These are phyloP conservation scores for Schizaphis graminum DNA, from an alignment of 2,888 invertebrate species.

Conservation along the genomic window DNA sequence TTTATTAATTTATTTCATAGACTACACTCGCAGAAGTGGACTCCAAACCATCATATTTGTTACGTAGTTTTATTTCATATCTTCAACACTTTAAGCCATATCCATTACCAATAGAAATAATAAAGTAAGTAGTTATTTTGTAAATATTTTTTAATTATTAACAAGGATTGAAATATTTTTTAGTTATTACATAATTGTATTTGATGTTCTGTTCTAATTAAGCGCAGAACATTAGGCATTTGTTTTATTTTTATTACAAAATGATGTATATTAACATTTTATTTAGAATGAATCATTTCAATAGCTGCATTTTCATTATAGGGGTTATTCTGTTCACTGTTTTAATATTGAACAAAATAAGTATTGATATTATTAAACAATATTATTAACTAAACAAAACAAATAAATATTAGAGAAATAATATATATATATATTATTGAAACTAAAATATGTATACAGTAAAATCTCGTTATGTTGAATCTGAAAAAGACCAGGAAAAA, in stretches of 20 bases:
- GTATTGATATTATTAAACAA: too few relatives aligned
- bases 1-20: constrained; percentile 71
- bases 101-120: constrained; percentile 82
- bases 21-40: constrained; percentile 84
- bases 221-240: neutral
- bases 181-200: neutral
- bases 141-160: neutral
- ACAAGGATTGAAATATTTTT: neutral
- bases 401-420: too few relatives aligned
- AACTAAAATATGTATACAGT: too few relatives aligned
- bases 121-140: constrained; percentile 76
- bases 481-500: too few relatives aligned
- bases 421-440: too few relatives aligned
- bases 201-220: neutral
- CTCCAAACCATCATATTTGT: constrained; percentile 80
- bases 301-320: too few relatives aligned
- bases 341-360: too few relatives aligned
- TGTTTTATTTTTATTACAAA: neutral
- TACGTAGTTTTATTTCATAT: constrained; percentile 85
- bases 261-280: neutral
- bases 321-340: too few relatives aligned
- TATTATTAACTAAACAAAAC: too few relatives aligned
- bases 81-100: constrained; percentile 90
- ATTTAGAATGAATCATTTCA: too few relatives aligned
- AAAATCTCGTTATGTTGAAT: too few relatives aligned